Conservation (phyloP, 2,888 invertebrate genomes). For the Ochropleura plecta region DNA sequence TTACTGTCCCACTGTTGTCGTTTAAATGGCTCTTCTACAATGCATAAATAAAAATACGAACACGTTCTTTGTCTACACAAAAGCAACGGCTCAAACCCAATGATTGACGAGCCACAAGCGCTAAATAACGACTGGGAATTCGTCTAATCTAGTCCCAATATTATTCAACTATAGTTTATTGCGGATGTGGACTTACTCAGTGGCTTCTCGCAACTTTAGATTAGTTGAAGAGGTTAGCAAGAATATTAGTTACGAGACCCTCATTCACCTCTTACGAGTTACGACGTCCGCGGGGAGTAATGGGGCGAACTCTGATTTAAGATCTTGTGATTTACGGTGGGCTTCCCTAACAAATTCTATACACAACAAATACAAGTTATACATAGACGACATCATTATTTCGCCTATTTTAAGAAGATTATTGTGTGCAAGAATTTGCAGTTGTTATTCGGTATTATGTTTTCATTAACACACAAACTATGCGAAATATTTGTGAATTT, state of each 20-base stretch:
- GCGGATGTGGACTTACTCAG: constrained; percentile 15
- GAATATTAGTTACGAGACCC: constrained; percentile 44
- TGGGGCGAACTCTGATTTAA: constrained; percentile 46
- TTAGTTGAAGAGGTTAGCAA: constrained; percentile 38
- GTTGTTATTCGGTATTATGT: constrained; percentile 35
- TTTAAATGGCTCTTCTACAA: not conserved
- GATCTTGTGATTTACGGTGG: constrained; percentile 43
- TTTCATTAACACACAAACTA: constrained; percentile 45
- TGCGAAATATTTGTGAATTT: constrained; percentile 11
- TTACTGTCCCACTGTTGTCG: not conserved
- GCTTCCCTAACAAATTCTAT: constrained; percentile 10
- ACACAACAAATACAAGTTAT: constrained; percentile 28
- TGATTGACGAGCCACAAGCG: not conserved
- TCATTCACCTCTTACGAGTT: constrained; percentile 35
- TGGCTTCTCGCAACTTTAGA: constrained; percentile 28
- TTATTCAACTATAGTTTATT: constrained; percentile 34
- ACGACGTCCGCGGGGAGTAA: constrained; percentile 34
- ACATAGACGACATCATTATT: constrained; percentile 18
- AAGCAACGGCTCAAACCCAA: not conserved
- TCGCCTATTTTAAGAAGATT: not conserved
- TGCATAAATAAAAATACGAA: not conserved
- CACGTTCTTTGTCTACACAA: constrained; percentile 9
- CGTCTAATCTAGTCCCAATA: constrained; percentile 23
- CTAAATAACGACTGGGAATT: constrained; percentile 16
- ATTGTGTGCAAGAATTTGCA: constrained; percentile 15